These are phyloP conservation scores for Idaea dimidiata DNA, from an alignment of 2,888 invertebrate genomes.

Conservation along the genomic window DNA sequence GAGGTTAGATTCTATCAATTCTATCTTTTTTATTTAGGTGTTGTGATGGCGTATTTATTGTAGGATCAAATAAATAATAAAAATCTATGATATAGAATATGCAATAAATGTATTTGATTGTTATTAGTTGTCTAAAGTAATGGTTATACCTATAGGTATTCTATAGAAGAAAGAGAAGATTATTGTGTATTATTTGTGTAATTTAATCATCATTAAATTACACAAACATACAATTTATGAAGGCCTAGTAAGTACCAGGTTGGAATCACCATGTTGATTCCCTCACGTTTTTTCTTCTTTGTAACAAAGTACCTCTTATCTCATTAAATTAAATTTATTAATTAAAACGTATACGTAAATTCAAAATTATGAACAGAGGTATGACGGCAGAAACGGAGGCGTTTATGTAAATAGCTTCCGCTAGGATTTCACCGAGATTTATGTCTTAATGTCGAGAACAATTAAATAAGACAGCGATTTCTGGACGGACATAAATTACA, in stretches of 20 bases:
- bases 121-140: too few relatives aligned
- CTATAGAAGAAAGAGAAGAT: too few relatives aligned
- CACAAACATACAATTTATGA: too few relatives aligned
- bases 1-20: background rate
- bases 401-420: constrained; percentile 76
- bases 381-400: constrained; percentile 56
- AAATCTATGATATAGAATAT: too few relatives aligned
- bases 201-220: too few relatives aligned
- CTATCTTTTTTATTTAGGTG: background rate
- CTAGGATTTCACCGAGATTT: constrained; percentile 70
- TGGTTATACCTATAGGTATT: too few relatives aligned
- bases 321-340: background rate
- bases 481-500: constrained; percentile 67
- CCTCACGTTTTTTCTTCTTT: background rate
- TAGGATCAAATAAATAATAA: too few relatives aligned
- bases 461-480: constrained; percentile 70
- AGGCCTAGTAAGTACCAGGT: too few relatives aligned
- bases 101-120: too few relatives aligned
- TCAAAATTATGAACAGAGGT: constrained; percentile 47
- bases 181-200: too few relatives aligned
- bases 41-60: background rate
- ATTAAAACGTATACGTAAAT: background rate
- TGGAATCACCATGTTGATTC: background rate
- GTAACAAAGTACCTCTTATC: background rate
- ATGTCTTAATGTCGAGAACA: constrained; percentile 69